Evolutionary conservation across 2,888 invertebrate species (phyloP).

Genomic region (Idaea biselata): DNA sequence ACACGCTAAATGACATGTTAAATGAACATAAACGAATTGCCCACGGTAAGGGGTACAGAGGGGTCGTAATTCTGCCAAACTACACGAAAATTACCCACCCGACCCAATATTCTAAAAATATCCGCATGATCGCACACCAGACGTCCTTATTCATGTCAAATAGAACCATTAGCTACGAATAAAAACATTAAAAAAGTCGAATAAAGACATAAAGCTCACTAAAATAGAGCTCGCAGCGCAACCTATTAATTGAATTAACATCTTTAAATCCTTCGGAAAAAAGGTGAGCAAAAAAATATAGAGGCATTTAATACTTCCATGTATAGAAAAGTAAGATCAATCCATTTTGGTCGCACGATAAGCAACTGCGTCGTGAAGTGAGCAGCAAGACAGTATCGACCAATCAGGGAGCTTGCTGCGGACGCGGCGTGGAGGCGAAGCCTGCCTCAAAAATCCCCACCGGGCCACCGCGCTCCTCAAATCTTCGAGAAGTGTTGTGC

Average conservation of each 20-base stretch:
- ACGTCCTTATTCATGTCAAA: slow-evolving; percentile 41
- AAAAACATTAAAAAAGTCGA: neutral
- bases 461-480: slow-evolving; percentile 54
- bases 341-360: slow-evolving; percentile 51
- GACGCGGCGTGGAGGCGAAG: slow-evolving; percentile 71
- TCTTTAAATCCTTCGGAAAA: slow-evolving; percentile 2
- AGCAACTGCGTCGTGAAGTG: slow-evolving; percentile 53
- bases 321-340: slow-evolving; percentile 51
- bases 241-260: slow-evolving; percentile 6
- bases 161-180: slow-evolving; percentile 40
- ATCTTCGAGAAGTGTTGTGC: slow-evolving; percentile 70
- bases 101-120: slow-evolving; percentile 37
- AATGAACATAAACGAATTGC: slow-evolving; percentile 10
- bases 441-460: slow-evolving; percentile 73
- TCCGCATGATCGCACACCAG: slow-evolving; percentile 40
- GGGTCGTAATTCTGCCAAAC: slow-evolving; percentile 33
- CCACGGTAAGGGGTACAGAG: slow-evolving; percentile 16
- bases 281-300: slow-evolving; percentile 12
- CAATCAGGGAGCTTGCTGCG: slow-evolving; percentile 53
- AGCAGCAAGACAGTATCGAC: slow-evolving; percentile 43
- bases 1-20: slow-evolving; percentile 10
- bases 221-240: slow-evolving; percentile 5
- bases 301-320: slow-evolving; percentile 33
- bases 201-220: neutral
- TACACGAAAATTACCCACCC: slow-evolving; percentile 25